A percentile compares a stretch with the other conserved stretches of the same genome.
Evolutionary conservation across 2,888 invertebrate species (phyloP).

Genomic region (Limnephilus marmoratus): DNA sequence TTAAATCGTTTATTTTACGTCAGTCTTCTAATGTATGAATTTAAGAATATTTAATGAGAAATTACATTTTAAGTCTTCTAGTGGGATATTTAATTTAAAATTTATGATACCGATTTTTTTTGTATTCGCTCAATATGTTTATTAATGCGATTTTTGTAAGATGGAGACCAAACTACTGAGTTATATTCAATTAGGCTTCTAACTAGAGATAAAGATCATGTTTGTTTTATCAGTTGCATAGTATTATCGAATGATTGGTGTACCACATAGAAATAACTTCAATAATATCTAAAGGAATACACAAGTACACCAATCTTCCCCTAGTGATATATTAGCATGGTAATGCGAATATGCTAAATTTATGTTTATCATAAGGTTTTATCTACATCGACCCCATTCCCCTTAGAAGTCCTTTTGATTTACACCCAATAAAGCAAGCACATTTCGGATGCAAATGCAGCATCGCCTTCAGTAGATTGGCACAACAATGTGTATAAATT

Average conservation of each 20-base stretch:
- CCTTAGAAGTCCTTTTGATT: background rate
- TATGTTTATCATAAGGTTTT: background rate
- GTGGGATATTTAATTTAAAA: too few relatives aligned
- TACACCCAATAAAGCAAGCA: background rate
- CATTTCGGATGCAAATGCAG: constrained; percentile 11
- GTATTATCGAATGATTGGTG: background rate
- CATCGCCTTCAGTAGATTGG: background rate
- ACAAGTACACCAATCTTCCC: background rate
- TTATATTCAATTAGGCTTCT: too few relatives aligned
- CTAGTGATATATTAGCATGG: background rate
- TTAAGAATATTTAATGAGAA: too few relatives aligned
- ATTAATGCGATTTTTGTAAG: too few relatives aligned
- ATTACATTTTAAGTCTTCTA: too few relatives aligned
- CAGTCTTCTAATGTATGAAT: too few relatives aligned
- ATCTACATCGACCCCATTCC: background rate
- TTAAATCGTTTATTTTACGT: too few relatives aligned
- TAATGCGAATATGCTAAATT: background rate
- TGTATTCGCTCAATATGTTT: too few relatives aligned
- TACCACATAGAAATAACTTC: background rate
- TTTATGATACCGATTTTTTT: too few relatives aligned
- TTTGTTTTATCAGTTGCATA: background rate
- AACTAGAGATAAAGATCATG: too few relatives aligned
- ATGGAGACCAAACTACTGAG: too few relatives aligned
- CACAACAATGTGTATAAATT: constrained; percentile 19
- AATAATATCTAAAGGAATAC: background rate